Evolutionary conservation across 1,140 invertebrate genomes (phyloP).

Genomic region (Drosophila kohkoa): DNA sequence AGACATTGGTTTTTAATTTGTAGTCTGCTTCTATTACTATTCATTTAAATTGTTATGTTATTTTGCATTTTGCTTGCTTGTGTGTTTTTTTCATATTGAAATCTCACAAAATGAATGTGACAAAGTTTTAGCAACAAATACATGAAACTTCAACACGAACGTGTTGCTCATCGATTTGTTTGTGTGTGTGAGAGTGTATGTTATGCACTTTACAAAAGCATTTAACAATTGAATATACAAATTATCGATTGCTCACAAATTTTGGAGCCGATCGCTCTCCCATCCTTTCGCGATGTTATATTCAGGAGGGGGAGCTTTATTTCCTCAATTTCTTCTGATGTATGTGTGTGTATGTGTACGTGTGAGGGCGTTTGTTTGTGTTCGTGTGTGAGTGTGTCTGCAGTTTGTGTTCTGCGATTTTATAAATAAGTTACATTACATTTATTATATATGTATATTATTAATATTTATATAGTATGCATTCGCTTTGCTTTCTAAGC

Average conservation of each 20-base stretch:
- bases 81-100: constrained; percentile 34
- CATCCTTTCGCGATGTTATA: background rate
- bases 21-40: constrained; percentile 3
- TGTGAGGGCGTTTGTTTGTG: constrained; percentile 6
- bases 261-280: constrained; percentile 13
- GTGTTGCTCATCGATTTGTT: constrained; percentile 25
- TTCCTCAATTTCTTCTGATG: background rate
- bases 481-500: constrained; percentile 49
- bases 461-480: constrained; percentile 68
- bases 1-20: constrained; percentile 40
- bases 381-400: constrained; percentile 25
- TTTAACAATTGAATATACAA: constrained; percentile 51
- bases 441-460: constrained; percentile 56
- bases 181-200: constrained; percentile 14
- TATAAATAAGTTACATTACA: constrained; percentile 78
- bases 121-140: constrained; percentile 18
- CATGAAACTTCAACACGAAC: constrained; percentile 19
- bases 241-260: constrained; percentile 31
- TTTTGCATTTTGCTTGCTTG: constrained; percentile 30
- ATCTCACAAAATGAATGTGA: constrained; percentile 17
- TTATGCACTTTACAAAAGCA: constrained; percentile 54
- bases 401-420: constrained; percentile 51
- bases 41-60: constrained; percentile 7
- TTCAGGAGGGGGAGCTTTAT: background rate
- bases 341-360: constrained; percentile 16